A percentile compares a stretch with the other conserved stretches of the same genome.
Conservation (phyloP, 2,797 vertebrate genomes). For the Darevskia nairensis region DNA sequence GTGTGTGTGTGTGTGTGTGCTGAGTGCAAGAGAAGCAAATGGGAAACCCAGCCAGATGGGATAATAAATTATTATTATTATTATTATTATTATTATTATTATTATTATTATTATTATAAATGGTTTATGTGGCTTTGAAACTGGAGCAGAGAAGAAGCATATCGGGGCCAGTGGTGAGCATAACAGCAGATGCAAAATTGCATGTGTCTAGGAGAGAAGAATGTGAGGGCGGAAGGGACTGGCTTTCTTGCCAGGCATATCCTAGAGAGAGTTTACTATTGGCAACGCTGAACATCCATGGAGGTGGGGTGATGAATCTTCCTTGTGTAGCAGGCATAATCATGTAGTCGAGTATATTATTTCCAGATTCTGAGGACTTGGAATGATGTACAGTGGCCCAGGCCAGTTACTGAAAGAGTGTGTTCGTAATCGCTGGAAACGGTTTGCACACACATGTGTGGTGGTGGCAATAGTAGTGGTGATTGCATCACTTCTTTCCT, state of each 20-base stretch:
- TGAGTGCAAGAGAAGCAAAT: background rate
- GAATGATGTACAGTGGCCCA: slow-evolving; percentile 11
- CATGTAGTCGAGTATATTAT: slow-evolving; percentile 27
- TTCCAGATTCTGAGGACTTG: slow-evolving; percentile 9
- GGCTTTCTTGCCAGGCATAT: background rate
- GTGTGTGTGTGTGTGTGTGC: no score
- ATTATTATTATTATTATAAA: no score
- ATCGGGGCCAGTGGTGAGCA: background rate
- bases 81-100: no score
- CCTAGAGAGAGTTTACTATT: background rate
- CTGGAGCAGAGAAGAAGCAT: background rate
- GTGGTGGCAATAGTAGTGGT: slow-evolving; percentile 64
- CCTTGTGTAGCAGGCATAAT: background rate
- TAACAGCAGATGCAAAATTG: background rate
- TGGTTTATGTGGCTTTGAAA: background rate
- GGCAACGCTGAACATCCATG: background rate
- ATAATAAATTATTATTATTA: no score
- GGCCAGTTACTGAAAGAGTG: slow-evolving; percentile 46
- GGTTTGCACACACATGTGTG: background rate
- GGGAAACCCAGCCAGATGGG: no score
- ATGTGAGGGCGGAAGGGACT: background rate
- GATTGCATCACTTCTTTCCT: slow-evolving; percentile 76
- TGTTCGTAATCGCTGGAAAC: slow-evolving; percentile 1
- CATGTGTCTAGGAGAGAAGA: background rate
- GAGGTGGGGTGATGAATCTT: background rate